Evolutionary conservation across 2,113 vertebrate species (phyloP).

Genomic region (Pagrus major): DNA sequence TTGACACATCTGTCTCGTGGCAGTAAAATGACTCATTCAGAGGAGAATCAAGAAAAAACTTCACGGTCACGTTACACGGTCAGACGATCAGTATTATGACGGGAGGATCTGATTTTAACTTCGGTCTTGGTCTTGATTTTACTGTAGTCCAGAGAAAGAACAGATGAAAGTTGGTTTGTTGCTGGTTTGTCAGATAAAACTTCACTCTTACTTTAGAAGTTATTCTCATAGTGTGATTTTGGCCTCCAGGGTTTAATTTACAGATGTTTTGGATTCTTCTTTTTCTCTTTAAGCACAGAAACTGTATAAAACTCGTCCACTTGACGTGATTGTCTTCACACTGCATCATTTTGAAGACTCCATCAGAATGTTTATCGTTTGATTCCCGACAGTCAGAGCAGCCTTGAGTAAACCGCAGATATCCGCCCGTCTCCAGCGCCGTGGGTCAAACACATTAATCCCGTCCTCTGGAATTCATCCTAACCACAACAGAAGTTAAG

Average conservation of each 20-base stretch:
- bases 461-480: background rate
- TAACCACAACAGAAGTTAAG: slow-evolving; percentile 7
- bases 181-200: no score
- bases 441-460: slow-evolving; percentile 12
- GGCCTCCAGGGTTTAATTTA: background rate
- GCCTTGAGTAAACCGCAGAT: background rate
- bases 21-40: no score
- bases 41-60: no score
- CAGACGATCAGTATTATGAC: no score
- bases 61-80: no score
- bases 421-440: background rate
- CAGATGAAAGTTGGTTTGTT: no score
- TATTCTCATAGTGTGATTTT: background rate
- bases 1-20: no score
- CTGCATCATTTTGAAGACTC: no score
- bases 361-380: background rate
- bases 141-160: background rate
- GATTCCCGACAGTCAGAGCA: background rate
- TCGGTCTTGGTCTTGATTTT: background rate
- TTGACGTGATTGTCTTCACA: background rate
- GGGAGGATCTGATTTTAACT: no score
- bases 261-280: background rate
- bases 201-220: no score
- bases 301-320: background rate
- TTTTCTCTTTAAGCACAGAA: background rate